phyloP scores from a whole-genome alignment of 1,140 invertebrate species.

The Philotrypesis tridentata region DNA sequence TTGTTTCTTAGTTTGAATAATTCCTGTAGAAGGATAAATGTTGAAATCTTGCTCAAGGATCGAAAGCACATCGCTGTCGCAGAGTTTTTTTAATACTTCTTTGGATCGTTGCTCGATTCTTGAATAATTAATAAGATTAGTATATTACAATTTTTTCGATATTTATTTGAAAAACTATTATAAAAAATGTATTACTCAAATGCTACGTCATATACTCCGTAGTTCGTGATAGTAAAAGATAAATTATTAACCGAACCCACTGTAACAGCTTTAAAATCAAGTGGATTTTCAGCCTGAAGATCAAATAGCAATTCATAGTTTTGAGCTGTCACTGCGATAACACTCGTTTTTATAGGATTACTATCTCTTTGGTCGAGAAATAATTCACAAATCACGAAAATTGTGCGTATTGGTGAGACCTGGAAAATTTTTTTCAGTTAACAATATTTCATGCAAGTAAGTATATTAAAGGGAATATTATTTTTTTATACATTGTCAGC shows the following conservation, averaged over 20 bases:
- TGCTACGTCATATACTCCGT: slow-evolving; percentile 60
- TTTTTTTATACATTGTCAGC: slow-evolving; percentile 51
- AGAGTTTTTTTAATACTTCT: slow-evolving; percentile 49
- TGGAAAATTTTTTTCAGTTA: slow-evolving; percentile 41
- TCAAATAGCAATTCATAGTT: slow-evolving; percentile 62
- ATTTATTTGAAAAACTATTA: neutral
- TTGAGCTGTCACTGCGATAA: slow-evolving; percentile 58
- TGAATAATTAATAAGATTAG: neutral
- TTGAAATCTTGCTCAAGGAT: slow-evolving; percentile 53
- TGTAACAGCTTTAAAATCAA: slow-evolving; percentile 59
- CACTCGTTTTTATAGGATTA: slow-evolving; percentile 55
- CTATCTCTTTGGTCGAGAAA: slow-evolving; percentile 55
- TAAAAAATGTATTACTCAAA: slow-evolving; percentile 57
- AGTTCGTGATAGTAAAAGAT: slow-evolving; percentile 59
- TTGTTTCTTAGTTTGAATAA: slow-evolving; percentile 50
- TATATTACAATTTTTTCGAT: neutral
- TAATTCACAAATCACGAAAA: slow-evolving; percentile 50
- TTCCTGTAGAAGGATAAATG: slow-evolving; percentile 53
- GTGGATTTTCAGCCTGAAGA: slow-evolving; percentile 58
- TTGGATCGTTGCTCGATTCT: slow-evolving; percentile 52
- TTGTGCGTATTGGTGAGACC: slow-evolving; percentile 47
- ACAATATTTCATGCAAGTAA: too few relatives aligned
- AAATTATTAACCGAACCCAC: slow-evolving; percentile 46
- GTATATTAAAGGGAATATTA: neutral
- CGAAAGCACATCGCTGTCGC: neutral